phyloP scores from a whole-genome alignment of 2,797 vertebrate genomes.

The Enteromius fasciolatus region DNA sequence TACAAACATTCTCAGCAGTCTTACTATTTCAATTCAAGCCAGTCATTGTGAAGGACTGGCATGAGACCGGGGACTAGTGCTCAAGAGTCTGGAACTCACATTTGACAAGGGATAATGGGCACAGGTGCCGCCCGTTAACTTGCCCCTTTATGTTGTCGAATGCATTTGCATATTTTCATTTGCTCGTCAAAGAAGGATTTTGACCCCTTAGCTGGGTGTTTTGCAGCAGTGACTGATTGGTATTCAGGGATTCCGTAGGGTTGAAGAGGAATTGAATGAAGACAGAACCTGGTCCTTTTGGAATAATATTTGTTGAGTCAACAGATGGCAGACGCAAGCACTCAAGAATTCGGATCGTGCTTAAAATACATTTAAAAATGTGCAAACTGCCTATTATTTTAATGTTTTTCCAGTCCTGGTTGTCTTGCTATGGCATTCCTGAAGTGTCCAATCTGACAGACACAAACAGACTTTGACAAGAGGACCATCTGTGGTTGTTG shows the following conservation, averaged over 20 bases:
- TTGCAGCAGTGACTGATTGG: conserved; percentile 34
- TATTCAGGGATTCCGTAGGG: conserved; percentile 33
- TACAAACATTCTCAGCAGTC: conserved; percentile 24
- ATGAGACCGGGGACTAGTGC: conserved; percentile 15
- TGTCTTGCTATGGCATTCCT: conserved; percentile 4
- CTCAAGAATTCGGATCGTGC: not conserved
- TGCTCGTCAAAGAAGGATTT: conserved; percentile 37
- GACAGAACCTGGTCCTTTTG: conserved; percentile 10
- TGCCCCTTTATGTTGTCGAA: conserved; percentile 29
- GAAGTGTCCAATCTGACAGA: conserved; percentile 15
- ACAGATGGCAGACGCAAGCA: conserved; percentile 30
- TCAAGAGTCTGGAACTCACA: conserved; percentile 20
- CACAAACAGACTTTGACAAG: conserved; percentile 35
- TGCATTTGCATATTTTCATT: conserved; percentile 48
- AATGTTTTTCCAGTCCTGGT: not conserved
- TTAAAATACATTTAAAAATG: conserved; percentile 6
- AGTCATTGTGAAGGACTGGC: conserved; percentile 31
- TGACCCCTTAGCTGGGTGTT: conserved; percentile 36
- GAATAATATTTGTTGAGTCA: conserved; percentile 33
- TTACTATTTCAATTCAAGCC: conserved; percentile 25
- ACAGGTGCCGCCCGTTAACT: conserved; percentile 29
- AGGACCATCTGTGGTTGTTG: not conserved
- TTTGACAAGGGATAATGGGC: conserved; percentile 26
- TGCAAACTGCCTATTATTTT: not conserved
- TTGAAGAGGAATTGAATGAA: conserved; percentile 32